These are phyloP conservation scores for Mercenaria mercenaria DNA, from an alignment of 1,140 invertebrate species.

Conservation along the genomic window DNA sequence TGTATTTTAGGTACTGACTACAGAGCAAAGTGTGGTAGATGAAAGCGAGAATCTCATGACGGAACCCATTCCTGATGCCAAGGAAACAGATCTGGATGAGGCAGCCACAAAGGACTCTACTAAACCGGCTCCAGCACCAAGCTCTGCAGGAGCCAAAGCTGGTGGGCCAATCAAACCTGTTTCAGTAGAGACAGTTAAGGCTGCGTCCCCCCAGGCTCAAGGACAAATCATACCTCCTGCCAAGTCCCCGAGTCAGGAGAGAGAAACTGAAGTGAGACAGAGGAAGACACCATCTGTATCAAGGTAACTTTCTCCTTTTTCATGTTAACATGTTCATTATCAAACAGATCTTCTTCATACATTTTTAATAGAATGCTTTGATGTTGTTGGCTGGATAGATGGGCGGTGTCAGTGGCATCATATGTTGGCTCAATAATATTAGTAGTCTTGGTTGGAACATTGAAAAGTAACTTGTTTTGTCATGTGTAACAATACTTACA, in stretches of 20 bases:
- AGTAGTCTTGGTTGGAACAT: too few relatives aligned
- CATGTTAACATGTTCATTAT: neutral
- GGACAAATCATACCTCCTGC: conserved; percentile 67
- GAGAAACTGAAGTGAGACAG: conserved; percentile 71
- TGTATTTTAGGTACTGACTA: conserved; percentile 77
- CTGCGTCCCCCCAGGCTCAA: neutral
- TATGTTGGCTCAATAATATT: too few relatives aligned
- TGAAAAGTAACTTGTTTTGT: too few relatives aligned
- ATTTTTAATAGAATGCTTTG: too few relatives aligned
- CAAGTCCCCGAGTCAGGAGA: neutral
- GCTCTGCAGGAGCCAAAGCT: conserved; percentile 10
- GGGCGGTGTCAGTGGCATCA: too few relatives aligned
- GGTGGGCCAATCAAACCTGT: conserved; percentile 27
- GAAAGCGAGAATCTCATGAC: conserved; percentile 69
- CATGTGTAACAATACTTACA: too few relatives aligned
- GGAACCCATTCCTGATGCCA: conserved; percentile 35
- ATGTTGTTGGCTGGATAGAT: too few relatives aligned
- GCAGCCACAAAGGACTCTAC: neutral
- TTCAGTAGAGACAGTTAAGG: conserved; percentile 32
- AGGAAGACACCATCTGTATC: conserved; percentile 65
- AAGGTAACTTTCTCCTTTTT: conserved; percentile 11
- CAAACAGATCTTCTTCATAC: too few relatives aligned
- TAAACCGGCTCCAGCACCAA: neutral
- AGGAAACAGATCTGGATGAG: conserved; percentile 34
- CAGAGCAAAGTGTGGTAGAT: conserved; percentile 74